Evolutionary conservation across 2,797 vertebrate species (phyloP), one percentile per base, ranked within the genome.

Genomic region (Propithecus perrieri): DNA sequence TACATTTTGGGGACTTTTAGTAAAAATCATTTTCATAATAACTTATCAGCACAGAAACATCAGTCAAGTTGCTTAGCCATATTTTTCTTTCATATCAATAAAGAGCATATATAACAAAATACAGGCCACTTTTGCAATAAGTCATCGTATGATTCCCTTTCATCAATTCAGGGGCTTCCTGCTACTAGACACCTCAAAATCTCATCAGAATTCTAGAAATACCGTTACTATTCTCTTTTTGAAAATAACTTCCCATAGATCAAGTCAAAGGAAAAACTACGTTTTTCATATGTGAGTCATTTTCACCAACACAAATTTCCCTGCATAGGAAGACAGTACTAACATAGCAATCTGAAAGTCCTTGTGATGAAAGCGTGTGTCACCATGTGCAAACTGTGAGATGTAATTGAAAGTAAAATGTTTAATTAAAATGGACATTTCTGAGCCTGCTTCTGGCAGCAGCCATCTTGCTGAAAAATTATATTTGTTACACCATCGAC

Each of bases 371-470:
- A 91, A 86, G 61, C 78, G 0, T 12, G 91, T 94, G 92, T 96
- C 96, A 91, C 96, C 96, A 69, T 80, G 93, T 85, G 91, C 86
- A 93, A 96, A 97, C 98, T 94, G 97, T 95, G 97, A 98, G 96
- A 98, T 97, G 97, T 97, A 98, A 97, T 98, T 98, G 97, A 89
- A 98, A 98, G 96, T 97, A 96, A 97, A 97, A 97, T 85, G 98
- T 97, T 94, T 98, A 98, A 98, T 97, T 98, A 97, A 97, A 97
- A 97, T 26, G 98, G 97, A 95, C 98, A 97, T 98, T 98, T 97
- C 97, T 94, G 97, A 94, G 84, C 97, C 95, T 95, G 97, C 97
- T 98, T 97, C 96, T 98, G 98, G 98, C 97, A 98, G 97, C 97
- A 98, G 96, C 97, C 98, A 97, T 98, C 97, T 98, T 98, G 97